These are phyloP conservation scores for Catocala sponsa DNA, from an alignment of 2,888 invertebrate species.

Conservation along the genomic window DNA sequence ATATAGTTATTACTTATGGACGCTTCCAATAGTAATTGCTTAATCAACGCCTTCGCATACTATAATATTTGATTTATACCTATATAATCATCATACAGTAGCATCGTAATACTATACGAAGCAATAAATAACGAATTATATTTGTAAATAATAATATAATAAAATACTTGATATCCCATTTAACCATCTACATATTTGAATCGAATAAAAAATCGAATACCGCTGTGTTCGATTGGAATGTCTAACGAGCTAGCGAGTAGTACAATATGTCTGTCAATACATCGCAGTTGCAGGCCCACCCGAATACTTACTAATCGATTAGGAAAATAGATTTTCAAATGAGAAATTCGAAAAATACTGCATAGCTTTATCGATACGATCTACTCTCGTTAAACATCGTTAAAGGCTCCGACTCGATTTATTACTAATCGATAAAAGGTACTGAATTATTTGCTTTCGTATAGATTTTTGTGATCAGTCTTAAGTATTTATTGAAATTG, in stretches of 20 bases:
- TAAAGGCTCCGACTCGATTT: slow-evolving; percentile 75
- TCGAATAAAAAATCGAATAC: slow-evolving; percentile 33
- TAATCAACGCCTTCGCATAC: slow-evolving; percentile 15
- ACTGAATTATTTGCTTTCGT: slow-evolving; percentile 70
- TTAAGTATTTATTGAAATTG: slow-evolving; percentile 45
- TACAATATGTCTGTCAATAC: slow-evolving; percentile 61
- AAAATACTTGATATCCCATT: slow-evolving; percentile 59
- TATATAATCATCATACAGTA: slow-evolving; percentile 36
- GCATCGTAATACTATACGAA: slow-evolving; percentile 35
- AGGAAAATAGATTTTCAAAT: slow-evolving; percentile 70
- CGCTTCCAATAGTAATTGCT: slow-evolving; percentile 14
- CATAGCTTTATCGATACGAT: slow-evolving; percentile 65
- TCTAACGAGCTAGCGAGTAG: slow-evolving; percentile 55
- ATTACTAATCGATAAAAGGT: slow-evolving; percentile 70
- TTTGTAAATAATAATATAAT: slow-evolving; percentile 49
- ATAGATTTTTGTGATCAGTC: slow-evolving; percentile 50
- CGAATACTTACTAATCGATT: slow-evolving; percentile 74
- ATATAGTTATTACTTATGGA: not conserved
- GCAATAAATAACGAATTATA: slow-evolving; percentile 29
- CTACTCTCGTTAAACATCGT: slow-evolving; percentile 76
- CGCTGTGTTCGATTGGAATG: slow-evolving; percentile 63
- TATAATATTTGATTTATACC: slow-evolving; percentile 29
- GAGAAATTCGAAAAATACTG: slow-evolving; percentile 62
- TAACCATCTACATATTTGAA: slow-evolving; percentile 49
- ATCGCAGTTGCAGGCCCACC: slow-evolving; percentile 56